These are phyloP conservation scores for Myotis yumanensis DNA, from an alignment of 2,113 vertebrate genomes.

Conservation along the genomic window DNA sequence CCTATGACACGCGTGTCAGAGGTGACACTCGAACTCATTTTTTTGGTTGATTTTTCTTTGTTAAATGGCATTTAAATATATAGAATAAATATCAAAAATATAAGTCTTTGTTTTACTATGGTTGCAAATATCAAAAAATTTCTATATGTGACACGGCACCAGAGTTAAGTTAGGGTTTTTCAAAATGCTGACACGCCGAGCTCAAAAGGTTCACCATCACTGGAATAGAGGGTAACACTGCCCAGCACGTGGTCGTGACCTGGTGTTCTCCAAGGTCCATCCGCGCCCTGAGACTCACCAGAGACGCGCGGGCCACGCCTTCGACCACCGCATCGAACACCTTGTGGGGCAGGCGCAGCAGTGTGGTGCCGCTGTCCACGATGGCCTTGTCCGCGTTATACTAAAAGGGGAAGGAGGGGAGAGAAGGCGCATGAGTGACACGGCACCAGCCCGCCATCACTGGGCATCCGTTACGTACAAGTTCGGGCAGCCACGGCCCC, in stretches of 20 bases:
- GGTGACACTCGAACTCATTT: too few relatives aligned
- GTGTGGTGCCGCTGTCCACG: constrained; percentile 97
- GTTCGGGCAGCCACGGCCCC: fast-evolving
- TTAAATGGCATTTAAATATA: too few relatives aligned
- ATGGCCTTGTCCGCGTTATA: constrained; percentile 98
- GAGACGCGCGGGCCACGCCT: constrained; percentile 89
- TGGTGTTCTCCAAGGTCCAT: fast-evolving
- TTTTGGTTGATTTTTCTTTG: too few relatives aligned
- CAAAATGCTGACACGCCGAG: too few relatives aligned
- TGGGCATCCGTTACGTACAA: fast-evolving
- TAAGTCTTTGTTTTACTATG: too few relatives aligned
- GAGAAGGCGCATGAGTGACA: fast-evolving
- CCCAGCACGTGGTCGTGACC: fast-evolving
- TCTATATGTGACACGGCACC: too few relatives aligned
- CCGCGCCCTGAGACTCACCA: constrained; percentile 84
- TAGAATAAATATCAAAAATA: too few relatives aligned
- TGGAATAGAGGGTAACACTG: fast-evolving
- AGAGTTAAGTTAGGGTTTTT: too few relatives aligned
- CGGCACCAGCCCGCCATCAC: fast-evolving
- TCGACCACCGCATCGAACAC: constrained; percentile 94
- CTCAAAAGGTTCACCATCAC: too few relatives aligned
- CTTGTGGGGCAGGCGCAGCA: constrained; percentile 94
- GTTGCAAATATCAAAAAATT: too few relatives aligned
- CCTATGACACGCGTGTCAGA: too few relatives aligned
- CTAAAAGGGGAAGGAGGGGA: constrained; percentile 77